Percentiles rank a stretch among this genome's conserved stretches.
These are phyloP conservation scores for Galerucella pusilla DNA, from an alignment of 2,888 invertebrate species.

Conservation along the genomic window DNA sequence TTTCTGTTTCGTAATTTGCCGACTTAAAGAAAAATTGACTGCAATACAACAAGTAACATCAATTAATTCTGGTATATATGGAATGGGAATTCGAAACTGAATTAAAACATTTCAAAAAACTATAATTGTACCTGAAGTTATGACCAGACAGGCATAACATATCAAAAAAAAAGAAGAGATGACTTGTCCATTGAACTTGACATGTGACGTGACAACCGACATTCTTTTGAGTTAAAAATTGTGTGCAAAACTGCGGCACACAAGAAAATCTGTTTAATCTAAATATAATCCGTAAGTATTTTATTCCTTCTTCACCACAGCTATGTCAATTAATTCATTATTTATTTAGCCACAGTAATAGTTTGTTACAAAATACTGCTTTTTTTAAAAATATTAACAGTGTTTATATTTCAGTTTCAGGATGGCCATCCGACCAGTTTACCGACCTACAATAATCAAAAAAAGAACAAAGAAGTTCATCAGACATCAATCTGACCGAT, in stretches of 20 bases:
- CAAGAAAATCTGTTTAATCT: slow-evolving; percentile 20
- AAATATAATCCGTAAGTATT: slow-evolving; percentile 30
- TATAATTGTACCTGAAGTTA: neutral
- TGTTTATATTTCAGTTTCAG: slow-evolving; percentile 62
- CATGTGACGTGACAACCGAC: neutral
- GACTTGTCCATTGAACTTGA: neutral
- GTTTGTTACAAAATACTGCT: neutral
- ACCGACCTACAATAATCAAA: slow-evolving; percentile 91
- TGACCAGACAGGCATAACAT: neutral
- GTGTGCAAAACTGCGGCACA: slow-evolving; percentile 16
- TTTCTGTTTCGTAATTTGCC: no score
- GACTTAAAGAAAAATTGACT: no score
- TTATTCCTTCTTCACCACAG: neutral
- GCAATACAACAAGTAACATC: no score
- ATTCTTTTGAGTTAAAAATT: slow-evolving; percentile 19
- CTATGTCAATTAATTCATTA: neutral
- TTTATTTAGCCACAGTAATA: neutral
- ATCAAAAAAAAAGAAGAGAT: slow-evolving; percentile 8
- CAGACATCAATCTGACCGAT: slow-evolving; percentile 98
- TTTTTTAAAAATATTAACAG: neutral
- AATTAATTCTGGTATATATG: no score
- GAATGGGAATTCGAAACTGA: no score
- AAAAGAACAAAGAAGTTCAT: slow-evolving; percentile 99
- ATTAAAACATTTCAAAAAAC: no score
- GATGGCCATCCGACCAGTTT: slow-evolving; percentile 91